phyloP scores from a whole-genome alignment of 2,888 invertebrate genomes.

The Pteria penguin region DNA sequence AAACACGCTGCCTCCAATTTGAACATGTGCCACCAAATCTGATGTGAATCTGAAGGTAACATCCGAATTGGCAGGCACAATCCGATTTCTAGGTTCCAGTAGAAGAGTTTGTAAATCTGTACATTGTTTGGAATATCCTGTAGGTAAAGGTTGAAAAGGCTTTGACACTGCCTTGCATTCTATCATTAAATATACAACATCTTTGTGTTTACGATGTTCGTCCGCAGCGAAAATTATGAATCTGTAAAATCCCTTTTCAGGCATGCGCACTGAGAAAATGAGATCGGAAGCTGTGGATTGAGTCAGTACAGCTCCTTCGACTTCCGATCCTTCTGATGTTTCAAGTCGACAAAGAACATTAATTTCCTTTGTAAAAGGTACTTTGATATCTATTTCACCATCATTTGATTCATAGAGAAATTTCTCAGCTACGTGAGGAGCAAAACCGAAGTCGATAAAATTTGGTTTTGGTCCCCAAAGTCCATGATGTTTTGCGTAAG shows the following conservation, averaged over 20 bases:
- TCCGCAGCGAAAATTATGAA: slow-evolving; percentile 49
- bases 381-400: slow-evolving; percentile 46
- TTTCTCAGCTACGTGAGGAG: slow-evolving; percentile 43
- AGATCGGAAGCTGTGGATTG: slow-evolving; percentile 39
- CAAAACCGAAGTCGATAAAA: slow-evolving; percentile 54
- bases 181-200: slow-evolving; percentile 48
- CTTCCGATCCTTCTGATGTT: slow-evolving; percentile 39
- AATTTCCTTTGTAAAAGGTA: slow-evolving; percentile 45
- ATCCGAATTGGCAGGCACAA: slow-evolving; percentile 48
- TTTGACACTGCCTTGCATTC: slow-evolving; percentile 36
- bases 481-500: slow-evolving; percentile 52
- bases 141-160: slow-evolving; percentile 42
- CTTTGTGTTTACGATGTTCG: slow-evolving; percentile 42
- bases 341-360: slow-evolving; percentile 43
- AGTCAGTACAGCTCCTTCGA: slow-evolving; percentile 43
- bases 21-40: neutral
- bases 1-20: slow-evolving; percentile 2
- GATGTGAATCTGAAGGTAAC: slow-evolving; percentile 45
- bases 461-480: slow-evolving; percentile 56
- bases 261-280: slow-evolving; percentile 48
- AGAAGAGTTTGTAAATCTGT: slow-evolving; percentile 43
- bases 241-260: slow-evolving; percentile 47
- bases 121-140: slow-evolving; percentile 44
- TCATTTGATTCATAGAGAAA: slow-evolving; percentile 46
- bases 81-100: slow-evolving; percentile 44